phyloP scores from a whole-genome alignment of 2,797 vertebrate species.

The Myotis myotis region DNA sequence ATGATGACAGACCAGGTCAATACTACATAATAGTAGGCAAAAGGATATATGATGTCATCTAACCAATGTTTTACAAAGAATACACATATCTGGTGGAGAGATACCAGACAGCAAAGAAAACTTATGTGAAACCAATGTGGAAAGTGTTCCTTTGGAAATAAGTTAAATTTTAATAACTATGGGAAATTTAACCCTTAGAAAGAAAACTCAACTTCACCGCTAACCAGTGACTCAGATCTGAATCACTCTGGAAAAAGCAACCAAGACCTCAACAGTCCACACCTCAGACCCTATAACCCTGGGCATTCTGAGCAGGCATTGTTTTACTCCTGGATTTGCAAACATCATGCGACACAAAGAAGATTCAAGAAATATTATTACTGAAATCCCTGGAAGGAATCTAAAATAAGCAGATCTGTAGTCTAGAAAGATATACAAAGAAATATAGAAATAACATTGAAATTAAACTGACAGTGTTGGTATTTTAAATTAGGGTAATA shows the following conservation, averaged over 20 bases:
- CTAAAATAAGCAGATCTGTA: slow-evolving; percentile 2
- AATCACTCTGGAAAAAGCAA: slow-evolving; percentile 44
- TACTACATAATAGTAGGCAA: background rate
- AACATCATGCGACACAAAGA: background rate
- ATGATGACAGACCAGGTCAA: background rate
- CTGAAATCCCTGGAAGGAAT: background rate
- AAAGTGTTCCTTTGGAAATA: background rate
- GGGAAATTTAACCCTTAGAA: slow-evolving; percentile 41
- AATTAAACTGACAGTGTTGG: background rate
- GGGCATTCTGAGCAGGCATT: background rate
- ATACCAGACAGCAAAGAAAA: background rate
- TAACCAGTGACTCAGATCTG: background rate
- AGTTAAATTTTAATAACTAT: background rate
- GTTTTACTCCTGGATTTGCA: background rate
- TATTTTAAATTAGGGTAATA: slow-evolving; percentile 34
- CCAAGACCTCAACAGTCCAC: background rate
- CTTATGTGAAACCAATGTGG: background rate
- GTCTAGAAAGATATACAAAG: slow-evolving; percentile 3
- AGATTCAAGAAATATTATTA: background rate
- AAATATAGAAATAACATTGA: background rate
- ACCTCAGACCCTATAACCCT: background rate
- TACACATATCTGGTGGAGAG: background rate
- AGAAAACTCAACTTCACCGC: slow-evolving; percentile 8
- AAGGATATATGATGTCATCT: background rate
- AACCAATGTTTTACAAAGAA: background rate